Percentiles rank a stretch among this genome's conserved stretches.
Conservation (phyloP, 2,888 invertebrate genomes). For the Xanthia togata region DNA sequence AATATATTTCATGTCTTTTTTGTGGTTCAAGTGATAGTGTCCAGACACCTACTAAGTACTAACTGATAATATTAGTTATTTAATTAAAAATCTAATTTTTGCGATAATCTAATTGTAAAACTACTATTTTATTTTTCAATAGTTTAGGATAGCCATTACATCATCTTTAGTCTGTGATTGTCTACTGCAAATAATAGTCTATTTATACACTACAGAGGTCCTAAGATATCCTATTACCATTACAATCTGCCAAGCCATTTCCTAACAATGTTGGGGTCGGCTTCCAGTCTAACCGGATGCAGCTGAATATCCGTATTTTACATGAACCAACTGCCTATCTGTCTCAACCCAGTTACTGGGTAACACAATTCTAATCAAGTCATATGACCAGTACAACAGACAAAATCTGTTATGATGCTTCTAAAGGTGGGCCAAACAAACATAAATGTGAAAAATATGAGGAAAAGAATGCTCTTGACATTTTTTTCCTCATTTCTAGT, state of each 20-base stretch:
- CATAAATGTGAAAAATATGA: too few relatives aligned
- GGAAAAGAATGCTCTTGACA: too few relatives aligned
- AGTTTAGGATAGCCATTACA: conserved; percentile 1
- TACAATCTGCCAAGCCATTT: too few relatives aligned
- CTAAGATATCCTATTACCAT: too few relatives aligned
- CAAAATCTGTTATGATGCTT: neutral
- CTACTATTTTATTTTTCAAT: neutral
- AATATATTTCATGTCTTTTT: conserved; percentile 6
- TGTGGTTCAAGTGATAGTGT: neutral
- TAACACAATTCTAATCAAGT: too few relatives aligned
- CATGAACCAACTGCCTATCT: too few relatives aligned
- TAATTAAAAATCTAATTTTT: conserved; percentile 4
- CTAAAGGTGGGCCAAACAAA: neutral
- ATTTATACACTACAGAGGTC: too few relatives aligned
- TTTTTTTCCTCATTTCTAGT: neutral
- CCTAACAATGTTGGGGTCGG: too few relatives aligned
- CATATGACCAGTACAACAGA: too few relatives aligned
- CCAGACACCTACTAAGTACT: neutral
- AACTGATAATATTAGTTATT: neutral
- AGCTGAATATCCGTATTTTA: too few relatives aligned
- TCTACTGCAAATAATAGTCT: neutral
- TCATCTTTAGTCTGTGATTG: neutral
- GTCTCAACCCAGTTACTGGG: too few relatives aligned
- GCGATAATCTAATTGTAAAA: neutral
- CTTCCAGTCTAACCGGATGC: too few relatives aligned